Evolutionary conservation across 1,140 invertebrate genomes (phyloP).

Genomic region (Drosophila micromelanica): DNA sequence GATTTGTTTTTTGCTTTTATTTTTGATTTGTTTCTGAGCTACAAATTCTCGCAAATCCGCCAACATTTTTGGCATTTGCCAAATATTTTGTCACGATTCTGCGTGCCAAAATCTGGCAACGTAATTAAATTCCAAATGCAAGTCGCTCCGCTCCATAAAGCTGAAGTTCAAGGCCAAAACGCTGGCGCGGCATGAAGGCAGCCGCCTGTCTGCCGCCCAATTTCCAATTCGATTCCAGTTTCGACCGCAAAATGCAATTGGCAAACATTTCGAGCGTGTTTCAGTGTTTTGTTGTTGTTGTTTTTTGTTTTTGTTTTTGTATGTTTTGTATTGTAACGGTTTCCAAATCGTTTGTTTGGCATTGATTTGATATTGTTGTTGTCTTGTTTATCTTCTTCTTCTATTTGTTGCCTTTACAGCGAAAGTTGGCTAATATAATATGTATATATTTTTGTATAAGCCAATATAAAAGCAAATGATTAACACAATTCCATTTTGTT

Average conservation of each 20-base stretch:
- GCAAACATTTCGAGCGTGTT: constrained; percentile 36
- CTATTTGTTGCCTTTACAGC: constrained; percentile 16
- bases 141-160: constrained; percentile 16
- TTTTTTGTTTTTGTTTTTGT: no score
- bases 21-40: constrained; percentile 1
- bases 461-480: constrained; percentile 28
- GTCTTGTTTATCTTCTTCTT: constrained; percentile 4
- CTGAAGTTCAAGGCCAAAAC: constrained; percentile 68
- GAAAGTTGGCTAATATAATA: constrained; percentile 40
- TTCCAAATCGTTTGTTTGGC: constrained; percentile 39
- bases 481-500: constrained; percentile 33
- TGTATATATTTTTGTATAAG: constrained; percentile 7
- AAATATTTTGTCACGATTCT: constrained; percentile 74
- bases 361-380: constrained; percentile 31
- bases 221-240: constrained; percentile 27
- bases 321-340: constrained; percentile 55
- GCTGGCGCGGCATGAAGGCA: constrained; percentile 21
- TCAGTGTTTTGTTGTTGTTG: no score
- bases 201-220: constrained; percentile 27
- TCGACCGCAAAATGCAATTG: constrained; percentile 36
- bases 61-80: constrained; percentile 31
- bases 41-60: not conserved
- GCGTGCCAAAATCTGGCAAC: constrained; percentile 56
- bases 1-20: constrained; percentile 2
- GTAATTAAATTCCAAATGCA: constrained; percentile 53